Conservation (phyloP, 1,140 invertebrate species). For the Atta cephalotes region DNA sequence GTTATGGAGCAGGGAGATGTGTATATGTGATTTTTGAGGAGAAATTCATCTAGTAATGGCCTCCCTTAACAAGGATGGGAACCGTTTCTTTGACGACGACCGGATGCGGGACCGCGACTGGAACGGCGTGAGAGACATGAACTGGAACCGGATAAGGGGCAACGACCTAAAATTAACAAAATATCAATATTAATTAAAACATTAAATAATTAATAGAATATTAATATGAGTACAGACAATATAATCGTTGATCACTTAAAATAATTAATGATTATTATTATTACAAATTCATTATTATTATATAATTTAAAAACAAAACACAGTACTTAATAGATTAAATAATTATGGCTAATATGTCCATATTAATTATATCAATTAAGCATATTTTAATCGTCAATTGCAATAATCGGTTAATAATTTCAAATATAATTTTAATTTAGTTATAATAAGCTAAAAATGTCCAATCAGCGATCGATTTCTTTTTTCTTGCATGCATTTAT, state of each 20-base stretch:
- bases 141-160: conserved; percentile 77
- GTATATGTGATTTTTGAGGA: conserved; percentile 40
- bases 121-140: conserved; percentile 76
- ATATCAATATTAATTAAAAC: not conserved
- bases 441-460: not conserved
- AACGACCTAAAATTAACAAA: conserved; percentile 73
- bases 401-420: too few species aligned
- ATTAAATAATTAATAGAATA: not conserved
- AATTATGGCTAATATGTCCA: not conserved
- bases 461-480: not conserved
- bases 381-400: not conserved
- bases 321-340: not conserved
- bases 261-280: not conserved
- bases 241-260: not conserved
- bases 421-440: not conserved
- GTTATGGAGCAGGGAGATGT: conserved; percentile 12
- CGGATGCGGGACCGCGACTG: conserved; percentile 80
- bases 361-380: not conserved
- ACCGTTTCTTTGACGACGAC: conserved; percentile 79
- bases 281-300: not conserved
- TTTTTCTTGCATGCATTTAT: conserved; percentile 2
- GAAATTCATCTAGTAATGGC: conserved; percentile 70
- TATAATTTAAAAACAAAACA: not conserved
- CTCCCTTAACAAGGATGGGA: conserved; percentile 76
- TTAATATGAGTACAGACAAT: not conserved